Percentiles rank a stretch among this genome's conserved stretches.
Conservation (phyloP, 1,140 invertebrate species). For the Halesus radiatus region DNA sequence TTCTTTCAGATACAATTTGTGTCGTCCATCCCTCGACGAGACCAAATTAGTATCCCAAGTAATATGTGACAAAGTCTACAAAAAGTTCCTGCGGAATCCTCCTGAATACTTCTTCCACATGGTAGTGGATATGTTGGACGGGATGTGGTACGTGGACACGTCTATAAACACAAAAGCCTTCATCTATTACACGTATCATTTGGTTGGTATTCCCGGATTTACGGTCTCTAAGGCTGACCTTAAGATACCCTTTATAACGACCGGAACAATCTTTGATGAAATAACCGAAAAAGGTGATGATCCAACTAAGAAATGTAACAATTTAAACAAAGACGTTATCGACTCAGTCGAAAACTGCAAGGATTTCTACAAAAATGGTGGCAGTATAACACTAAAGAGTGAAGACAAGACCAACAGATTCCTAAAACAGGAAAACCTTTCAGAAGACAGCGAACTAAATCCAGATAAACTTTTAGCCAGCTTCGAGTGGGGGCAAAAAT, state of each 20-base stretch:
- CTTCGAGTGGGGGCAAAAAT: slow-evolving; percentile 37
- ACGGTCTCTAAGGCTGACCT: slow-evolving; percentile 22
- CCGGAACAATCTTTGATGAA: neutral
- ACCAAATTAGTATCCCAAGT: slow-evolving; percentile 64
- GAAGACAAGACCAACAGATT: neutral
- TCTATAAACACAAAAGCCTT: slow-evolving; percentile 60
- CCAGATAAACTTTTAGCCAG: slow-evolving; percentile 33
- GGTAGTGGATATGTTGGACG: slow-evolving; percentile 65
- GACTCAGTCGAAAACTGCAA: no score
- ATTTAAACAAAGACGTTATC: neutral
- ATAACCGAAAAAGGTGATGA: neutral
- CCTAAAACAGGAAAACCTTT: no score
- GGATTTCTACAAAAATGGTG: no score
- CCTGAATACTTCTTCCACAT: slow-evolving; percentile 69
- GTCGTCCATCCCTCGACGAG: slow-evolving; percentile 64
- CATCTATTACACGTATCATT: slow-evolving; percentile 61
- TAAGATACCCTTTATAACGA: neutral
- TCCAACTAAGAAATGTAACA: neutral
- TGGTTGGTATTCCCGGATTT: slow-evolving; percentile 64
- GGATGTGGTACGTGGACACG: slow-evolving; percentile 66
- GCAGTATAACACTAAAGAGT: neutral
- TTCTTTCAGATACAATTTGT: slow-evolving; percentile 72
- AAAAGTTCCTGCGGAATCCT: slow-evolving; percentile 64
- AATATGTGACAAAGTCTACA: slow-evolving; percentile 64
- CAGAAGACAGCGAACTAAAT: neutral